Conservation (phyloP, 2,113 vertebrate genomes). For the Psittacula cyanocephala region DNA sequence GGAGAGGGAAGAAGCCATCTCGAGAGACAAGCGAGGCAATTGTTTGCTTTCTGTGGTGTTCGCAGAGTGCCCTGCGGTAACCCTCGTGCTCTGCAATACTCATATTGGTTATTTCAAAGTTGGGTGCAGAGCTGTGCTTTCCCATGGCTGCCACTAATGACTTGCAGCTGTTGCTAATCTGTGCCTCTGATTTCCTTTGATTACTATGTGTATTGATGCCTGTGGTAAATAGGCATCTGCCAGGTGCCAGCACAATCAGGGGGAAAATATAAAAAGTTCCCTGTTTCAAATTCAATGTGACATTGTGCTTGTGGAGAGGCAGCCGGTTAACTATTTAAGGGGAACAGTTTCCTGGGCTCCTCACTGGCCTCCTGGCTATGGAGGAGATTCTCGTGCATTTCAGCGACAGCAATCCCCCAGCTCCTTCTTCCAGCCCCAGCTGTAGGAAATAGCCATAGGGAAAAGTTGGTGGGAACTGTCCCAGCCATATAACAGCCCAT, state of each 20-base stretch:
- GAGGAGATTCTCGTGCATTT: slow-evolving; percentile 59
- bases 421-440: background rate
- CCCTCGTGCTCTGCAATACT: slow-evolving; percentile 76
- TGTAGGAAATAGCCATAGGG: background rate
- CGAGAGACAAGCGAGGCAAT: slow-evolving; percentile 77
- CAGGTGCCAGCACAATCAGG: slow-evolving; percentile 86
- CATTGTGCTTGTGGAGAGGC: slow-evolving; percentile 81
- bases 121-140: slow-evolving; percentile 82
- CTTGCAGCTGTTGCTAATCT: slow-evolving; percentile 88
- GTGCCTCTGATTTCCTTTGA: slow-evolving; percentile 86
- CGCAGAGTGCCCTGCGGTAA: slow-evolving; percentile 75
- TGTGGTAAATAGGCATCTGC: slow-evolving; percentile 87
- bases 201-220: slow-evolving; percentile 87
- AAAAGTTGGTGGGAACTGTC: background rate
- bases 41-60: slow-evolving; percentile 74
- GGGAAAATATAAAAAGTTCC: slow-evolving; percentile 84
- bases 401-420: background rate
- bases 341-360: slow-evolving; percentile 74
- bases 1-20: slow-evolving; percentile 48
- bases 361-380: slow-evolving; percentile 68
- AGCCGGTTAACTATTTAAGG: slow-evolving; percentile 82
- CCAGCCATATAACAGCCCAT: background rate
- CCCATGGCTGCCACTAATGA: slow-evolving; percentile 86
- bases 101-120: slow-evolving; percentile 80
- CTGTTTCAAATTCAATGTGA: slow-evolving; percentile 87